Base-by-base conservation (phyloP, 2,113 vertebrate genomes). In the Cephalopholis sonnerati region DNA sequence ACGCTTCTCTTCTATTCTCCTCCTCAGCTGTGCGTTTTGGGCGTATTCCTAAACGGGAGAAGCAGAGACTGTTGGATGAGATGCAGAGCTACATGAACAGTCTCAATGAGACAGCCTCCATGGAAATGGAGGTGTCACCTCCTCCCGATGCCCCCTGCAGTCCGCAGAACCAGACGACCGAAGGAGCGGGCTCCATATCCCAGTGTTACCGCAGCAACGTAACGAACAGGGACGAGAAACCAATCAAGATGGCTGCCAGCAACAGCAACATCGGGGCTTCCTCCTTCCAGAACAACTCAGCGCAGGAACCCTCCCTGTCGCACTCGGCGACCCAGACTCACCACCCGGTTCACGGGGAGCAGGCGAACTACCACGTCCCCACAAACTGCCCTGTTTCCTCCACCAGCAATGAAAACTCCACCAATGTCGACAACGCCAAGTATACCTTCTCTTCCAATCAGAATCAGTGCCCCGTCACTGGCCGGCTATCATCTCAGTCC, bases 51-150 rank as follows among this genome's bases (percentile, higher is more conserved):
- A 96, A 96, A 68, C 88, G 96, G 4, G 96, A 96, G 91, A 96
- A 96, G 85, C 96, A 96, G 89, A 92, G 96, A 24, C 93, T 96
- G 0, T 41, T 96, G 89, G 96, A 96, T 24, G 96, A 96, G 83
- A 96, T 96, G 94, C 95, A 95, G 92, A 96, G 94, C 89, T 95
- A 95, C 87, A 95, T 96, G 94, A 95, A 95, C 94, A 95, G 94
- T 71, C 93, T 95, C 59, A 94, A 93, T 2, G 93, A 95, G 77
- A 91, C 94, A 0, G 90, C 94, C 7, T 88, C 93, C 80, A 91
- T 94, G 88, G 95, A 95, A n/a, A 89, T 93, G 72, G 93, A 93
- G 77, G 78, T 88, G 71, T 92, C 92, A 0, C 74, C 92, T 22
- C 79, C 90, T 6, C 11, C 88, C 0, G 88, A 95, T 1, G 83